Conservation (phyloP, 35 echinoderm and acorn worm species). For the Patiria miniata region DNA sequence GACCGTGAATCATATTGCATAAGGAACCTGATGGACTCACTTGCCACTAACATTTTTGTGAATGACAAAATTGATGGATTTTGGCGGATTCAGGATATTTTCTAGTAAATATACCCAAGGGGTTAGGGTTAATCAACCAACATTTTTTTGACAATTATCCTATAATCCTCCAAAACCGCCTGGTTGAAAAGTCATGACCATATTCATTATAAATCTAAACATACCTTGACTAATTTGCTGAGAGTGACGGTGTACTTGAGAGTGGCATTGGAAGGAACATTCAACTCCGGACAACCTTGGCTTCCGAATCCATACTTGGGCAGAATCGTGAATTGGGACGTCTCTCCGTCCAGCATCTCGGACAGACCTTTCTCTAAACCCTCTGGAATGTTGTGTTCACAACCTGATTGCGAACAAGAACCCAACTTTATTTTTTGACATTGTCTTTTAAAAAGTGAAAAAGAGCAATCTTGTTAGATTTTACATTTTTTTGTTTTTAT, state of each 20-base stretch:
- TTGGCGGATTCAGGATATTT: too few relatives aligned
- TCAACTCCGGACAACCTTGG: conserved; percentile 71
- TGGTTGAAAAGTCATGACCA: too few relatives aligned
- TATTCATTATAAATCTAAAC: too few relatives aligned
- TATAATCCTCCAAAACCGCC: too few relatives aligned
- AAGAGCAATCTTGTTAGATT: not conserved
- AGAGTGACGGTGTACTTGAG: conserved; percentile 70
- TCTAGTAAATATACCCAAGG: too few relatives aligned
- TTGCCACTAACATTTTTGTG: too few relatives aligned
- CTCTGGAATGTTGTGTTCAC: conserved; percentile 65
- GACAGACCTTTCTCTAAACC: conserved; percentile 74
- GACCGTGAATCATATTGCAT: too few relatives aligned
- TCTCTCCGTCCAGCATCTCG: conserved; percentile 90
- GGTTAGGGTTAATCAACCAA: too few relatives aligned
- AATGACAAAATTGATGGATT: too few relatives aligned
- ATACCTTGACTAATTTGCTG: conserved; percentile 83
- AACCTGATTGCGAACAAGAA: conserved; percentile 38
- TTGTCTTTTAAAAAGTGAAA: not conserved
- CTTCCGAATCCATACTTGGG: conserved; percentile 81
- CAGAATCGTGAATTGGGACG: conserved; percentile 55
- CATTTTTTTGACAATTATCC: too few relatives aligned
- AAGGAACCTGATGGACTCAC: too few relatives aligned
- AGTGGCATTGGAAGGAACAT: conserved; percentile 74
- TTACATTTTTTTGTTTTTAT: not conserved
- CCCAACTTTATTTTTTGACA: too few relatives aligned